Base-by-base conservation (phyloP, 1,140 invertebrate genomes). In the Diachasmimorpha longicaudata region DNA sequence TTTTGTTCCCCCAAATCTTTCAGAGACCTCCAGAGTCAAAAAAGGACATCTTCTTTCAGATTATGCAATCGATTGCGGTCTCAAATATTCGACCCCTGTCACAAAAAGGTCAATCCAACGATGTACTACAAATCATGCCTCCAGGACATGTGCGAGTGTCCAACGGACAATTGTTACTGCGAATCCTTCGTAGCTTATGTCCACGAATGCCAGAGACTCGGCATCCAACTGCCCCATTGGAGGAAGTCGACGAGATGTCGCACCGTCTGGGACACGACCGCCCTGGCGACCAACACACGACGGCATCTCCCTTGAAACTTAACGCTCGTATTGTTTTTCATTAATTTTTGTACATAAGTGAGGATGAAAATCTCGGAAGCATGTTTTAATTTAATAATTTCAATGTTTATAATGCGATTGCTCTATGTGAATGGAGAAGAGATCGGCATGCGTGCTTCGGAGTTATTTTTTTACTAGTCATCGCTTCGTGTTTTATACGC, bases 81-180 rank as follows among this genome's bases (percentile, higher is more conserved):
- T 31, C 81, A 83, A 46, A 83, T 86, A 31, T 87, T 87, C 74
- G 83, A 85, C 69, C 79, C 92, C 3, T 97, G 96, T 81, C 92
- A 93, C 77, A 92, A 91, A 76, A 93, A 93, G 80, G 91, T 97
- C 58, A 95, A 94, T 84, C 92, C 93, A 39, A 90, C 91, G 63
- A 93, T 95, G 84, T 97, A 96, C 84, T 94, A 93, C 81, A 94
- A 93, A 87, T 94, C 96, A 0, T 98, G 97, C 87, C 91, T 94
- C 74, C 90, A 95, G 83, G 97, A 98, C 85, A 96, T 97, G 89
- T 97, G 96, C 85, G 95, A 97, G 83, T 98, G 97, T 89, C 93
- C 93, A 0, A 90, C 91, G n/a, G 89, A 91, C 44, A 90, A 92
- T 74, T 98, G 96, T 83, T 95, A 96, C 84, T 98, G 97, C 85